phyloP scores from a whole-genome alignment of 2,113 vertebrate genomes.

The Bubo blakistoni region DNA sequence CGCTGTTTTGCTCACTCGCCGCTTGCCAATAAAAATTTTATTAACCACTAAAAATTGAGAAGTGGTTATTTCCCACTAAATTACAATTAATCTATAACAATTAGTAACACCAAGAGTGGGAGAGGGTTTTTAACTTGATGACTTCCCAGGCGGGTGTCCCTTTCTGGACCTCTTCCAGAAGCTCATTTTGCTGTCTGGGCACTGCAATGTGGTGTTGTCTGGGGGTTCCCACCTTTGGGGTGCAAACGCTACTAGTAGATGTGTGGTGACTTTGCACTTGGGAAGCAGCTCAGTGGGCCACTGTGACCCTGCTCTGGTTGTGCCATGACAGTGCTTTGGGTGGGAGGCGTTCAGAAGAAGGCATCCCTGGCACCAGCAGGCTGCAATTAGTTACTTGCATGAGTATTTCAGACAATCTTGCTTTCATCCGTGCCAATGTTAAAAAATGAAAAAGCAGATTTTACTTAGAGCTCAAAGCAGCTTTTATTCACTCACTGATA shows the following conservation, averaged over 20 bases:
- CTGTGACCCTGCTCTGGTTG: background rate
- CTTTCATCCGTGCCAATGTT: background rate
- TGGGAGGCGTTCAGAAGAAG: background rate
- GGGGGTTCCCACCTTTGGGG: background rate
- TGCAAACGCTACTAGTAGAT: background rate
- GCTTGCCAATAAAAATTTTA: no score
- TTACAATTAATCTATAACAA: no score
- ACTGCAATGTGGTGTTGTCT: background rate
- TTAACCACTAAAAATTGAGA: no score
- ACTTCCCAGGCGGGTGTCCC: background rate
- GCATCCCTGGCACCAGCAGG: background rate
- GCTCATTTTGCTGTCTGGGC: background rate
- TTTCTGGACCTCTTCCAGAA: background rate
- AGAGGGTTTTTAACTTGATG: background rate
- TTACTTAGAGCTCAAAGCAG: background rate
- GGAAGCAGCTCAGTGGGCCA: background rate
- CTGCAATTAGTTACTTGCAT: background rate
- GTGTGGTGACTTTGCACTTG: background rate
- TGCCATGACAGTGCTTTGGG: background rate
- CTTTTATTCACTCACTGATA: background rate
- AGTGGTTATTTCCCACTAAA: no score
- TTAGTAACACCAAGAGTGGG: background rate
- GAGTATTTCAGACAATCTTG: background rate
- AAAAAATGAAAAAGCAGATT: background rate
- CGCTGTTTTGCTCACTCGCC: no score